Evolutionary conservation across 2,888 invertebrate genomes (phyloP).

Genomic region (Ennomos fuscantarius): DNA sequence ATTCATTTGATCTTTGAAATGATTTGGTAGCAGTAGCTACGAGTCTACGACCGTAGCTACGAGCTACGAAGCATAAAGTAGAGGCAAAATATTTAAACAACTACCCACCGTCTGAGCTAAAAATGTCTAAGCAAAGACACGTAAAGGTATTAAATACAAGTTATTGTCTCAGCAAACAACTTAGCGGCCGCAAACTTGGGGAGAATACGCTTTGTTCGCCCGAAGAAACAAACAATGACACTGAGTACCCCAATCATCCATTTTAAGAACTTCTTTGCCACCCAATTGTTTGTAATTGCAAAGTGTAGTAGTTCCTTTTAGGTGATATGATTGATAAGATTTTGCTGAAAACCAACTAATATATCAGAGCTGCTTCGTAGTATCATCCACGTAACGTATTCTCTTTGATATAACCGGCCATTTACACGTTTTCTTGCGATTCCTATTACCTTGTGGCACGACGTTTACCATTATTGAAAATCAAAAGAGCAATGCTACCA

Average conservation of each 20-base stretch:
- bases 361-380: too few relatives aligned
- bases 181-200: constrained; percentile 47
- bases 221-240: constrained; percentile 43
- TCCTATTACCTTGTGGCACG: too few relatives aligned
- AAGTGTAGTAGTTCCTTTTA: not conserved
- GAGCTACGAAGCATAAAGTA: constrained; percentile 4
- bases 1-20: too few relatives aligned
- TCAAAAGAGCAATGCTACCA: too few relatives aligned
- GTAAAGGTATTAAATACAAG: constrained; percentile 45
- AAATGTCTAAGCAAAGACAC: constrained; percentile 33
- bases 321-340: too few relatives aligned
- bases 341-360: too few relatives aligned
- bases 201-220: constrained; percentile 40
- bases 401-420: too few relatives aligned
- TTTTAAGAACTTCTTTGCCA: constrained; percentile 21
- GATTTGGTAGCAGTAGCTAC: constrained; percentile 1
- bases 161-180: constrained; percentile 54
- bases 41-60: constrained; percentile 1
- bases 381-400: too few relatives aligned
- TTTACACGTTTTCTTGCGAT: too few relatives aligned
- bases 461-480: too few relatives aligned
- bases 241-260: constrained; percentile 26
- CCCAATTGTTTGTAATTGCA: constrained; percentile 10
- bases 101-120: constrained; percentile 8
- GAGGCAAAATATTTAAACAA: constrained; percentile 3